Conservation (phyloP, 2,113 vertebrate species). For the Chiloscyllium plagiosum region DNA sequence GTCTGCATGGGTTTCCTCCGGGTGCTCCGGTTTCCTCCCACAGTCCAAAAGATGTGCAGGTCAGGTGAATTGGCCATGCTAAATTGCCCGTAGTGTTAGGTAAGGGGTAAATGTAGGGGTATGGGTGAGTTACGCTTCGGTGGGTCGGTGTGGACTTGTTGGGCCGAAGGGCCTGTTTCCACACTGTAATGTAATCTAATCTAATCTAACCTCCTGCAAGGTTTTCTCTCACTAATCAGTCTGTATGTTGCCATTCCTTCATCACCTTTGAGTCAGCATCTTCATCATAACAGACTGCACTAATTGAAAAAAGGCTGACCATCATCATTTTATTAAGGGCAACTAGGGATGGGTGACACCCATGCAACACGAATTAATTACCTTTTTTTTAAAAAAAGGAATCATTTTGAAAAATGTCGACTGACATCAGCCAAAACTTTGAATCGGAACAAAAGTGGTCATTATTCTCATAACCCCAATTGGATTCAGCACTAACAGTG, state of each 20-base stretch:
- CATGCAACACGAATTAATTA: neutral
- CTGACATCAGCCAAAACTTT: neutral
- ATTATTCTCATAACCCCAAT: neutral
- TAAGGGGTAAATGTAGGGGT: too few relatives aligned
- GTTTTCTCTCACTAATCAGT: neutral
- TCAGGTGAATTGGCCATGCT: too few relatives aligned
- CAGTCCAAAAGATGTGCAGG: too few relatives aligned
- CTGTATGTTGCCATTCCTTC: too few relatives aligned
- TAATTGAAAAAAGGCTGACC: neutral
- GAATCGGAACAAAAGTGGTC: neutral
- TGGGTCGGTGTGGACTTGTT: too few relatives aligned
- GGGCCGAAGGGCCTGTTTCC: too few relatives aligned
- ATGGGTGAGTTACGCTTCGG: too few relatives aligned
- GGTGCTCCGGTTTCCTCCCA: too few relatives aligned
- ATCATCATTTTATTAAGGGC: neutral
- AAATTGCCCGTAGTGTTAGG: too few relatives aligned
- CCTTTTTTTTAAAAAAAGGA: neutral
- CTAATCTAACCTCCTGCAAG: neutral
- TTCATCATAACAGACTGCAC: neutral
- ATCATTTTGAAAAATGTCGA: neutral
- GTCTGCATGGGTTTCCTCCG: too few relatives aligned
- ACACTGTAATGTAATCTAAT: too few relatives aligned
- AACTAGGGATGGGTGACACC: neutral
- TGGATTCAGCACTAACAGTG: neutral
- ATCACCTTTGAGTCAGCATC: neutral